Conservation (phyloP, 2,113 vertebrate species). For the Platysteira castanea region DNA sequence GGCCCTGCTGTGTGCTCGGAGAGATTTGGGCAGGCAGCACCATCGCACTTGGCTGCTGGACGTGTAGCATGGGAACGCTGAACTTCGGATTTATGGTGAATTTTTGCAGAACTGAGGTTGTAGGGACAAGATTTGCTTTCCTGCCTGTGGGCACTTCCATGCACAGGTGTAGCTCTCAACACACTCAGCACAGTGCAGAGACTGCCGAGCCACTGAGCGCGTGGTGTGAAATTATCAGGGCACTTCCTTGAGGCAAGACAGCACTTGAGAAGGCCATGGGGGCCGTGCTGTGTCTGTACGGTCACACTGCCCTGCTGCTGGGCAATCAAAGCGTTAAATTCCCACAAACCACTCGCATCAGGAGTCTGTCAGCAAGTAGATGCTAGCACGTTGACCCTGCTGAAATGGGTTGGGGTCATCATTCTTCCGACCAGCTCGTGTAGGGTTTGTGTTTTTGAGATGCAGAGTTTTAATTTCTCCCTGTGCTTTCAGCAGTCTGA, state of each 20-base stretch:
- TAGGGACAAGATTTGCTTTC: not conserved
- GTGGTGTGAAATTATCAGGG: not conserved
- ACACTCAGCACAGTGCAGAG: not conserved
- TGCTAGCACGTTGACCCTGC: not conserved
- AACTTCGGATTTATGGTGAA: accelerated
- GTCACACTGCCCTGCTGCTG: not conserved
- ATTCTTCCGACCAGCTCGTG: not conserved
- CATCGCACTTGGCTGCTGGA: not conserved
- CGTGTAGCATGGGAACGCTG: accelerated
- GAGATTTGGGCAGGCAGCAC: not conserved
- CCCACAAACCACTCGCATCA: accelerated
- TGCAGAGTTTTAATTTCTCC: not conserved
- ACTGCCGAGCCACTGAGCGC: not conserved
- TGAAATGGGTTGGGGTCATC: not conserved
- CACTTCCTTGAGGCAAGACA: not conserved
- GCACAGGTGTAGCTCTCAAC: not conserved
- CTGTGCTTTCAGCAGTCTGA: not conserved
- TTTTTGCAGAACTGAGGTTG: not conserved
- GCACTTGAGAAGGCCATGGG: not conserved
- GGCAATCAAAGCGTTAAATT: not conserved
- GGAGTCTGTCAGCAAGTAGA: not conserved
- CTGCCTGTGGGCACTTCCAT: not conserved
- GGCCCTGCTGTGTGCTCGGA: not conserved
- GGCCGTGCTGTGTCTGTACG: not conserved
- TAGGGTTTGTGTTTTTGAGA: not conserved